Conservation (phyloP, 2,113 vertebrate species). For the Tautogolabrus adspersus region DNA sequence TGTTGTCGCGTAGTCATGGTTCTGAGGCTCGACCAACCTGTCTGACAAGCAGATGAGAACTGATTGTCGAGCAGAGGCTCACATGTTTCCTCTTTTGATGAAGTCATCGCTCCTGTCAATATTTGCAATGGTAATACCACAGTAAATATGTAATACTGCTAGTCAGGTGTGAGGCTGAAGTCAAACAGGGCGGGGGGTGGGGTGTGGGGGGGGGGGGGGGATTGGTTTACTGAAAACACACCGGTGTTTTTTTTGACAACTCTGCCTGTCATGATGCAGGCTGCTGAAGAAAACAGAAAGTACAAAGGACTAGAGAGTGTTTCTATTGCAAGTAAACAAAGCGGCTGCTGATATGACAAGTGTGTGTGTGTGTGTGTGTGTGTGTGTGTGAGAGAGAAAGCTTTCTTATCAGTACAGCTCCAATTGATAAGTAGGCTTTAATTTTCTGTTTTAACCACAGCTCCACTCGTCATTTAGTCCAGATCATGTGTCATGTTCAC, state of each 20-base stretch:
- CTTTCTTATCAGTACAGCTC: neutral
- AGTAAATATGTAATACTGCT: conserved; percentile 67
- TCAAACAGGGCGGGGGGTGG: conserved; percentile 19
- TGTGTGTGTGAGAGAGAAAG: neutral
- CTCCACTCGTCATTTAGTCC: neutral
- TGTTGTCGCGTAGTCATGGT: conserved; percentile 60
- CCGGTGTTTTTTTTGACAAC: conserved; percentile 52
- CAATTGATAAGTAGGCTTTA: conserved; percentile 4
- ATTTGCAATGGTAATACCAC: conserved; percentile 79
- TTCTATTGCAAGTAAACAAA: conserved; percentile 59
- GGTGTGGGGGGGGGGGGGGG: neutral
- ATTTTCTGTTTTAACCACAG: conserved; percentile 7
- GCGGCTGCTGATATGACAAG: conserved; percentile 37
- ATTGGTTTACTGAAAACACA: conserved; percentile 75
- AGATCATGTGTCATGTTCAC: conserved; percentile 20
- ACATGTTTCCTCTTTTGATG: conserved; percentile 80
- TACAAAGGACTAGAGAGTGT: conserved; percentile 42
- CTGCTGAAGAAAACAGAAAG: conserved; percentile 46
- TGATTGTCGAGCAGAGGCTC: conserved; percentile 58
- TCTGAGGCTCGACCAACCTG: conserved; percentile 68
- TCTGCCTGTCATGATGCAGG: conserved; percentile 45
- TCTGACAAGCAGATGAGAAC: conserved; percentile 69
- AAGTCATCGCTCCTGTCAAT: conserved; percentile 80
- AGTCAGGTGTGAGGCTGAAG: conserved; percentile 48
- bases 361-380: conserved; percentile 24